Percentiles rank a stretch among this genome's conserved stretches.
phyloP scores from a whole-genome alignment of 2,797 vertebrate genomes.

The Thaleichthys pacificus region DNA sequence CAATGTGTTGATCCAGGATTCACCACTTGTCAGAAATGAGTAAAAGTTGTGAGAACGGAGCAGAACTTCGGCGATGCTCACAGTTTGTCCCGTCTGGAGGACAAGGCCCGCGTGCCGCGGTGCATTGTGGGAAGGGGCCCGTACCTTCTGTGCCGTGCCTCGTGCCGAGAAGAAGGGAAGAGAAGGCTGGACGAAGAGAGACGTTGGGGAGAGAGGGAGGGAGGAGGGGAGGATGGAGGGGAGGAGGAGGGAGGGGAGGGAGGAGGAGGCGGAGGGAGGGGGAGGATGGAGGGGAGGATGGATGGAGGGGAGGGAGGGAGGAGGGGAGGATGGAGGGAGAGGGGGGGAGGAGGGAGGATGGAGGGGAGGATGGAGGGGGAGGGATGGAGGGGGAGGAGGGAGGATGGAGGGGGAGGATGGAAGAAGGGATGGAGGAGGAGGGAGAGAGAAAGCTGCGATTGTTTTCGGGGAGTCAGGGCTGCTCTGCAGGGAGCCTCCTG shows the following conservation, averaged over 20 bases:
- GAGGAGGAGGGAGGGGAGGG: too few species aligned
- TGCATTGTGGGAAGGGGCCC: conserved; percentile 46
- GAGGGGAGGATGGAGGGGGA: too few species aligned
- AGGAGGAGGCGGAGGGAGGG: too few species aligned
- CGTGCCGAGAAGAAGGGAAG: too few species aligned
- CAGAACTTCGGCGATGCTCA: conserved; percentile 50
- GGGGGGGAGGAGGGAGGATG: too few species aligned
- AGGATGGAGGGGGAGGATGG: conserved; percentile 8
- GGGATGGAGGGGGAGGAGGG: conserved; percentile 23
- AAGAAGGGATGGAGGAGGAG: not conserved
- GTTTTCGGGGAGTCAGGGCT: conserved; percentile 53
- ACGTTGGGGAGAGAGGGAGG: too few species aligned
- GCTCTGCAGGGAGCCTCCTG: conserved; percentile 59
- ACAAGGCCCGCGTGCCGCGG: conserved; percentile 7
- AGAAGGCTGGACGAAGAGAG: too few species aligned
- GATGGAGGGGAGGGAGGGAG: too few species aligned
- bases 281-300: too few species aligned
- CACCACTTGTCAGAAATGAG: conserved; percentile 28
- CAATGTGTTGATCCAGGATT: conserved; percentile 46
- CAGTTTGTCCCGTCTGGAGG: conserved; percentile 35
- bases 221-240: conserved; percentile 27
- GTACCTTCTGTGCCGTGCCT: conserved; percentile 40
- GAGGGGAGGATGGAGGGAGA: too few species aligned
- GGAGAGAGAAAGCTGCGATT: conserved; percentile 36
- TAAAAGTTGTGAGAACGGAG: conserved; percentile 41